Evolutionary conservation across 2,797 vertebrate species (phyloP).

Genomic region (Pterois miles): DNA sequence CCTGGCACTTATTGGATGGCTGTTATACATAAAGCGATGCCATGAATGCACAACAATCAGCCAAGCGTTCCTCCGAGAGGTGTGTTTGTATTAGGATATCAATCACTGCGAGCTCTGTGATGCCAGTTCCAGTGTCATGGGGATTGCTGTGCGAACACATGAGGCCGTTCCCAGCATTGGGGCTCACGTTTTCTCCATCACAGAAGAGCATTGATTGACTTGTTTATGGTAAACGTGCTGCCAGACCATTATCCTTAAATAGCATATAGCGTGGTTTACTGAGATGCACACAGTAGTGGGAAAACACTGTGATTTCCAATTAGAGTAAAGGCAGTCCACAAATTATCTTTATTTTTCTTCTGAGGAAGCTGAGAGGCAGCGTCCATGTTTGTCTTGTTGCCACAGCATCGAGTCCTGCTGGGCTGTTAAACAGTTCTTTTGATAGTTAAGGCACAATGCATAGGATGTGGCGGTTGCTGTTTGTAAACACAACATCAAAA

Average conservation of each 20-base stretch:
- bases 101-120: slow-evolving; percentile 58
- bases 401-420: not conserved
- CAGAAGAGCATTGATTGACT: slow-evolving; percentile 62
- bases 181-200: slow-evolving; percentile 47
- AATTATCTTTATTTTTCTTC: slow-evolving; percentile 4
- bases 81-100: slow-evolving; percentile 72
- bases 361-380: not conserved
- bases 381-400: not conserved
- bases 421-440: not conserved
- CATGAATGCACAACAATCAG: slow-evolving; percentile 66
- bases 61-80: slow-evolving; percentile 59
- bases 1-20: slow-evolving; percentile 59
- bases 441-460: not conserved
- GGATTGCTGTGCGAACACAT: slow-evolving; percentile 34
- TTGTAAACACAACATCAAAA: not conserved
- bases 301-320: slow-evolving; percentile 15
- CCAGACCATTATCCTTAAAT: slow-evolving; percentile 54
- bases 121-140: slow-evolving; percentile 35
- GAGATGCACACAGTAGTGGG: slow-evolving; percentile 8
- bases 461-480: not conserved
- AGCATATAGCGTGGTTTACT: slow-evolving; percentile 33
- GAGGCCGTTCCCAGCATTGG: slow-evolving; percentile 26
- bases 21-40: slow-evolving; percentile 62
- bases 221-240: slow-evolving; percentile 61
- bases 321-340: not conserved